phyloP scores from a whole-genome alignment of 2,888 invertebrate genomes.

The Cantharis nigra region DNA sequence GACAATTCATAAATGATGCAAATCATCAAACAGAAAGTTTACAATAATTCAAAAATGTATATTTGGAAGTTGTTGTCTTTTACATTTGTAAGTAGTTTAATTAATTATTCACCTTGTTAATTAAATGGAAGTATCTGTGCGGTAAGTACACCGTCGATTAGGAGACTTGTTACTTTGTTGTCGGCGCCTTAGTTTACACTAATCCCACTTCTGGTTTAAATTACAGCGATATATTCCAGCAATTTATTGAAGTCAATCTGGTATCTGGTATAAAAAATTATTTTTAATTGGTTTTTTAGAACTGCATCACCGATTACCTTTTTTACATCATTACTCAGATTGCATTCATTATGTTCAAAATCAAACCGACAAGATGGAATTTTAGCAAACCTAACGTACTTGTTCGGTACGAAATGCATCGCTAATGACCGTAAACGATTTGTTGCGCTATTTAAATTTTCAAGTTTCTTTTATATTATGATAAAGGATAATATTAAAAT shows the following conservation, averaged over 20 bases:
- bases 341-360: not conserved
- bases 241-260: not conserved
- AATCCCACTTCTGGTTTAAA: not conserved
- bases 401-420: not conserved
- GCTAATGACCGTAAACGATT: slow-evolving; percentile 8
- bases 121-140: not conserved
- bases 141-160: not conserved
- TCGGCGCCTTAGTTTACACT: not conserved
- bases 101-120: not conserved
- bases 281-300: not conserved
- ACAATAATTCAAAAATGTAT: not conserved
- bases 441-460: slow-evolving; percentile 9
- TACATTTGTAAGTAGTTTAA: not conserved
- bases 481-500: not conserved
- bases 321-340: not conserved
- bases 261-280: not conserved
- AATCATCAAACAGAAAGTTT: not conserved
- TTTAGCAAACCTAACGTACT: not conserved
- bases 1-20: not conserved
- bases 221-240: not conserved
- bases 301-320: not conserved
- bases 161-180: not conserved
- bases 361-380: not conserved
- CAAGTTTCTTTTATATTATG: not conserved
- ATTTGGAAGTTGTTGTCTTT: not conserved